Base-by-base conservation (phyloP, 2,113 vertebrate genomes). In the Notiomystis cincta region DNA sequence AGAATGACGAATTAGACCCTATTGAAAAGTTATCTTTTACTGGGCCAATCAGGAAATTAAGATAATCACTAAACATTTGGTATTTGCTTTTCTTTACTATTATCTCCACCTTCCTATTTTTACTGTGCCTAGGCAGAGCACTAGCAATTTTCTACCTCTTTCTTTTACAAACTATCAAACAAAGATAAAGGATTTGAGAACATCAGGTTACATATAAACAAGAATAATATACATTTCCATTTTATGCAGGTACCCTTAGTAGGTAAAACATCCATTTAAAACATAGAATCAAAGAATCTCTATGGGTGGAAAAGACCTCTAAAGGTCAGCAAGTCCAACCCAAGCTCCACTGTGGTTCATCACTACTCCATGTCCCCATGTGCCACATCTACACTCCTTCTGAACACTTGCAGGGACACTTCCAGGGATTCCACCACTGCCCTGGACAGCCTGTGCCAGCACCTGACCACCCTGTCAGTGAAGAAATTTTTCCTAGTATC, bases 1-100 rank as follows among this genome's bases (percentile, higher is more conserved):
- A 92, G 33, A 83, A 93, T 65, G 75, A 94, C 83, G 77, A 95
- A 83, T 80, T 92, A 95, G 82, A 73, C 62, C 54, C 60, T 58
- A 73, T 15, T 88, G 87, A 95, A 97, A 95, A 94, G 44, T 90
- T 96, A 88, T 82, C 85, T 92, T 87, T 91, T 50, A 56, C 57
- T 85, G 60, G 78, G 67, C 31, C 93, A 69, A 89, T 72, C 94
- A 95, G 83, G 77, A 92, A 96, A 97, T 31, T 3, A 11, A 94
- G 93, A 95, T 94, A 95, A 96, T 90, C 78, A 86, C 67, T 24
- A 87, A 94, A 93, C 35, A 78, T 90, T 95, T 75, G 75, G 14
- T 80, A 96, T 94, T 91, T 94, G 64, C 77, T 90, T 95, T 95
- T 51, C 47, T 84, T 84, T 58, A 62, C 73, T 72, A 53, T 85